phyloP scores from a whole-genome alignment of 2,888 invertebrate species.

The Drosophila kokeensis region DNA sequence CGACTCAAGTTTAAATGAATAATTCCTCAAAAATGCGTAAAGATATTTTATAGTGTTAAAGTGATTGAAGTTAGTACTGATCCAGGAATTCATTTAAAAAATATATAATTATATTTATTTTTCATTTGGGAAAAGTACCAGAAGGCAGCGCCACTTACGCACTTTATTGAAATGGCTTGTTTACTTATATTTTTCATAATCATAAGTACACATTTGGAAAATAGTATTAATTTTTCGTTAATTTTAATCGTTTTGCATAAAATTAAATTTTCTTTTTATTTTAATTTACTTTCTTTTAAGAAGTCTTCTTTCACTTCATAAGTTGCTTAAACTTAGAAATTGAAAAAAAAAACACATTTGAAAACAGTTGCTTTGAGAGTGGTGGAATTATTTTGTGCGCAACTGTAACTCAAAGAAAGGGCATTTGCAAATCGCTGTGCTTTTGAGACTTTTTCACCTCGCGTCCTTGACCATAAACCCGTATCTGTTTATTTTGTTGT shows the following conservation, averaged over 20 bases:
- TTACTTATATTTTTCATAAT: background rate
- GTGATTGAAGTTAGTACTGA: too few species aligned
- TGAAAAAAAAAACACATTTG: background rate
- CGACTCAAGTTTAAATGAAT: constrained; percentile 33
- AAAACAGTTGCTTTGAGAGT: background rate
- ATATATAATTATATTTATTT: background rate
- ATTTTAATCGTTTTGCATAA: background rate
- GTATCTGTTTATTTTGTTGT: constrained; percentile 19
- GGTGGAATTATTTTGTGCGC: background rate
- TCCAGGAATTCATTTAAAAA: background rate
- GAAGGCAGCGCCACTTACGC: background rate
- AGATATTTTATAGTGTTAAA: background rate
- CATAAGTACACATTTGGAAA: background rate
- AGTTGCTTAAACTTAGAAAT: background rate
- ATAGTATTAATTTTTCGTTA: too few species aligned
- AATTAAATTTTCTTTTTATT: background rate
- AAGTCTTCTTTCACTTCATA: background rate
- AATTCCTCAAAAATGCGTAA: constrained; percentile 5
- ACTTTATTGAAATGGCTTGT: background rate
- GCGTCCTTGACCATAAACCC: constrained; percentile 74
- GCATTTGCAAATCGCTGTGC: constrained; percentile 1
- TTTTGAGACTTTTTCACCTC: constrained; percentile 25
- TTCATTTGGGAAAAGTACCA: background rate
- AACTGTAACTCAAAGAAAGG: constrained; percentile 11
- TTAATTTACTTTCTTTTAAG: background rate